Conservation (phyloP, 2,113 vertebrate genomes). For the Phasianus colchicus region DNA sequence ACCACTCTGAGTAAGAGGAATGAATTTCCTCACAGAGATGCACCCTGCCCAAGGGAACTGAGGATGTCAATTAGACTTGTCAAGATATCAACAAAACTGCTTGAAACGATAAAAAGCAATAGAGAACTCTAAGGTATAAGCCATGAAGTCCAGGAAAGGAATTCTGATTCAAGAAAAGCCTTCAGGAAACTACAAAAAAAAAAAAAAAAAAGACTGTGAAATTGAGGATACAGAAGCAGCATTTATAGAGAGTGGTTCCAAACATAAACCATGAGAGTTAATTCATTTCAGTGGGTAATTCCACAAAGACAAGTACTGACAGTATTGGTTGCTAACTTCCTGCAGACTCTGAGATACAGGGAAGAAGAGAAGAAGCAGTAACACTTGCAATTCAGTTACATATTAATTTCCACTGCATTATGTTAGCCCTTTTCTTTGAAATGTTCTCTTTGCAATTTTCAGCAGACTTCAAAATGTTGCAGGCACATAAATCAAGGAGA, state of each 20-base stretch:
- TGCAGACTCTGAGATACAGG: neutral
- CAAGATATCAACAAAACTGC: neutral
- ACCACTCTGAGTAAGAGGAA: neutral
- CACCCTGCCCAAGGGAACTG: neutral
- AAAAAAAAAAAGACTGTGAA: neutral
- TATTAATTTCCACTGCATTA: slow-evolving; percentile 17
- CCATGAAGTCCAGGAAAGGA: neutral
- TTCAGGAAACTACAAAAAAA: neutral
- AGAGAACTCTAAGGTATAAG: neutral
- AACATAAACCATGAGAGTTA: neutral
- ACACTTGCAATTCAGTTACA: neutral
- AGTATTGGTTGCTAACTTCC: neutral
- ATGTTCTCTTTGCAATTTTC: neutral
- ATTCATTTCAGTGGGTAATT: neutral
- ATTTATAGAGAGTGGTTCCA: neutral
- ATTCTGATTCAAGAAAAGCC: neutral
- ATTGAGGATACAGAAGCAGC: neutral
- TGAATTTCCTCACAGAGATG: neutral
- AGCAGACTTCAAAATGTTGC: neutral
- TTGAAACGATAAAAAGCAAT: neutral
- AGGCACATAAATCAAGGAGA: neutral
- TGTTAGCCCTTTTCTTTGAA: neutral
- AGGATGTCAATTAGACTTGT: neutral
- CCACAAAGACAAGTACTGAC: neutral
- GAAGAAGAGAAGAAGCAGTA: neutral